Evolutionary conservation across 2,113 vertebrate genomes (phyloP).

Genomic region (Muntiacus muntjak): DNA sequence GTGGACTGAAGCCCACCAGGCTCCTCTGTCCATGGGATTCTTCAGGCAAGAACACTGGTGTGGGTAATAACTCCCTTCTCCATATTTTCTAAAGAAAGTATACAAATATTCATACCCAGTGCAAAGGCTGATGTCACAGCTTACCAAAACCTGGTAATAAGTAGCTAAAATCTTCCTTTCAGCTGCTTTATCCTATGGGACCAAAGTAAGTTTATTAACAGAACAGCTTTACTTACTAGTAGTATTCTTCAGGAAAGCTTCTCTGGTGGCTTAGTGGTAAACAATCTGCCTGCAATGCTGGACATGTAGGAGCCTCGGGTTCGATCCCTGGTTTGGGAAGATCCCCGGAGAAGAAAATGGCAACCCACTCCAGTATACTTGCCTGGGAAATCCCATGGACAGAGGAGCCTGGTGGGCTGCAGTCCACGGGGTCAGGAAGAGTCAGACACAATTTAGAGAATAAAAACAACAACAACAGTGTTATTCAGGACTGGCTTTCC

Average conservation of each 20-base stretch:
- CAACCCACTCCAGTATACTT: not conserved
- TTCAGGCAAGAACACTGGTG: not conserved
- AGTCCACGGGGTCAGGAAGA: not conserved
- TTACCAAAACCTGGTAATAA: not conserved
- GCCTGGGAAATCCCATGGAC: not conserved
- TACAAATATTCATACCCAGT: not conserved
- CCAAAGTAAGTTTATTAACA: not conserved
- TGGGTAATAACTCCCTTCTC: not conserved
- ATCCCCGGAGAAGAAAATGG: not conserved
- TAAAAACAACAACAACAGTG: not conserved
- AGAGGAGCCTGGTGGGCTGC: not conserved
- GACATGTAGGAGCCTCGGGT: not conserved
- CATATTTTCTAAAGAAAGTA: constrained; percentile 5
- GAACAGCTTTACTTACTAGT: not conserved
- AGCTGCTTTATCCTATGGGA: not conserved
- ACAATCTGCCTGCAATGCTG: not conserved
- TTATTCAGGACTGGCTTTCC: not conserved
- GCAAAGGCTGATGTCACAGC: constrained; percentile 17
- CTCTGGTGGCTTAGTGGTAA: not conserved
- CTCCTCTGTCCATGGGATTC: not conserved
- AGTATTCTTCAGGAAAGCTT: not conserved
- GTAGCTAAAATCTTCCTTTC: not conserved
- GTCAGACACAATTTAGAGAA: not conserved
- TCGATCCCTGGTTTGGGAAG: not conserved
- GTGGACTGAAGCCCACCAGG: not conserved